Evolutionary conservation across 1,140 invertebrate genomes (phyloP), one percentile per base, ranked within the genome.

Genomic region (Neodiprion virginianus): DNA sequence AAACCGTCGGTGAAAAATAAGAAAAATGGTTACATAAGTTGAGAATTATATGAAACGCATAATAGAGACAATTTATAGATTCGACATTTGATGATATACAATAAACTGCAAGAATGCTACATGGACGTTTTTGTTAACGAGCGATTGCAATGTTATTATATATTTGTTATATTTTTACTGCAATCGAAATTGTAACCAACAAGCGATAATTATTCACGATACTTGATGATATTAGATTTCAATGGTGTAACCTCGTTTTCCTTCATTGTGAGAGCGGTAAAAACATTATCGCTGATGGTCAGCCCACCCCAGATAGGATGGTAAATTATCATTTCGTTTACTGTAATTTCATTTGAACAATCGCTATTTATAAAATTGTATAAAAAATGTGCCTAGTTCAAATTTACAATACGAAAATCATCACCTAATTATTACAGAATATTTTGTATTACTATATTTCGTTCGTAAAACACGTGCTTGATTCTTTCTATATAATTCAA

Each of bases 381-480:
- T 61, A 61, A 17, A 61, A 61, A 61, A 61, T 61, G 53, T 61
- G 53, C 53, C 53, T 61, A 61, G n/a, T 61, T 61, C 53, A 61
- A 61, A 61, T 61, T 61, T 14, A 61, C 5, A 61, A 61, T 61
- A 61, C n/a, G 11, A 12, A 61, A 61, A 17, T 17, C 53, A 61
- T 61, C 53, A 61, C 3, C 8, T 17, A 40, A 40, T 40, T 5
- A 40, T 40, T 40, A 40, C 28, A 61, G 17, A 21, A 21, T 61
- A 14, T 61, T 61, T 61, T 61, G 11, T 61, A 61, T 9, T 61
- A 5, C 53, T 14, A 61, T 61, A 61, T 61, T 61, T 61, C 53
- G 53, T 61, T 61, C 4, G 53, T 61, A 5, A 17, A 4, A 61
- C 8, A 40, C 28, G 53, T 61, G 53, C 5, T 61, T 61, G 53